Conservation (phyloP, 2,888 invertebrate species). For the Diarsia rubi region DNA sequence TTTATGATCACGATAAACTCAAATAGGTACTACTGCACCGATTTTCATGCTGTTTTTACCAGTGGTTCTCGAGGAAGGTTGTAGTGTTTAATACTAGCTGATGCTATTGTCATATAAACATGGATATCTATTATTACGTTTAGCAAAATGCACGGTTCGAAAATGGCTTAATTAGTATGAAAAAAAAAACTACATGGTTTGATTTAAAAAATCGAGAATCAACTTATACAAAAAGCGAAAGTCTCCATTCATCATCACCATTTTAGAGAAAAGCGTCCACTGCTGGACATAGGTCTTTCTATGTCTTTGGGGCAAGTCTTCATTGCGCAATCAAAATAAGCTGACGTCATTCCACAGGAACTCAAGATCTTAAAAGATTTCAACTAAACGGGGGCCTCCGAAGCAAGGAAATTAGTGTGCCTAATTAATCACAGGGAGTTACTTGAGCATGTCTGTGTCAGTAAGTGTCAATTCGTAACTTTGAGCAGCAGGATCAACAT, state of each 20-base stretch:
- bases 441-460: constrained; percentile 48
- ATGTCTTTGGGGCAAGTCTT: neutral
- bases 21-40: too few relatives aligned
- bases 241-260: too few relatives aligned
- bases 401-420: constrained; percentile 44
- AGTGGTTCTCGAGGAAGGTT: too few relatives aligned
- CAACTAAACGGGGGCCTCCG: constrained; percentile 11
- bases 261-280: too few relatives aligned
- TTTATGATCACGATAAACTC: too few relatives aligned
- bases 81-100: too few relatives aligned
- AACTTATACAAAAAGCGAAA: neutral
- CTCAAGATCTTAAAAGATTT: constrained; percentile 38
- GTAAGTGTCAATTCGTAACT: constrained; percentile 52
- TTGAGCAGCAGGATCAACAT: constrained; percentile 38
- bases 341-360: constrained; percentile 10
- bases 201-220: neutral
- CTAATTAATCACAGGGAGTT: constrained; percentile 60
- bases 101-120: neutral
- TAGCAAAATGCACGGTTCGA: neutral
- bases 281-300: too few relatives aligned
- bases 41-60: too few relatives aligned
- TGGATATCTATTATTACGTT: neutral
- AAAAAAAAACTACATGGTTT: neutral
- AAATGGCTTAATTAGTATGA: neutral
- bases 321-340: constrained; percentile 2